Evolutionary conservation across 1,140 invertebrate species (phyloP), one percentile per base, ranked within the genome.

Genomic region (Phthorimaea operculella): DNA sequence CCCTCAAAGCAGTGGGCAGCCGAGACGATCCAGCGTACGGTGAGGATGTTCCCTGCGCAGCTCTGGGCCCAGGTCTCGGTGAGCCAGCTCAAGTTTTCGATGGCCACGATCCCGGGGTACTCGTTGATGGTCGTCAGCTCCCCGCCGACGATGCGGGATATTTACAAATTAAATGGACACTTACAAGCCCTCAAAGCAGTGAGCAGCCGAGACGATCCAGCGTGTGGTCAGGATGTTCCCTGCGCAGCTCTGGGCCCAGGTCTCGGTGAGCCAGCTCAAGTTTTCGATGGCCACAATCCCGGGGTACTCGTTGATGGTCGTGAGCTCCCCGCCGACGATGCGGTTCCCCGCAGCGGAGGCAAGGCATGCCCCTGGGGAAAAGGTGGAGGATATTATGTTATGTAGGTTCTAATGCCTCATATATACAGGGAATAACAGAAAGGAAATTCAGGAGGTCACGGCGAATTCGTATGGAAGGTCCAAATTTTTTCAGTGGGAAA

Each of bases 71-170:
- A 79, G n/a, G 42, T 14, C 1, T 55, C 62, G 8, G 53, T 48
- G 17, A 57, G 62, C n/a, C n/a, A n/a, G n/a, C n/a, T n/a, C n/a
- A n/a, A 6, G n/a, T 17, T 52, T 6, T 79, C 76, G 3, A 72
- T 59, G 49, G 74, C 69, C 0, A 79, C 73, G 2, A 77, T 65
- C 2, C 65, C 65, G 0, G 76, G 76, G 36, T 74, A 74, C 0
- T 52, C 16, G 10, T 79, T 69, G 15, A 77, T 67, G 12, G 54
- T 60, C 0, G 76, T 70, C 4, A 58, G 60, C 4, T 64, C 5
- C 3, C 78, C 78, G 5, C 76, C 78, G 0, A 81, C 74, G 8
- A 81, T 76, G 7, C 75, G n/a, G n/a, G n/a, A n/a, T n/a, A 28
- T 28, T 28, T 28, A 6, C 21, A 28, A 28, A 28, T 28, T 2